These are phyloP conservation scores for Wiebesia pumilae DNA, from an alignment of 1,140 invertebrate species.

Conservation along the genomic window DNA sequence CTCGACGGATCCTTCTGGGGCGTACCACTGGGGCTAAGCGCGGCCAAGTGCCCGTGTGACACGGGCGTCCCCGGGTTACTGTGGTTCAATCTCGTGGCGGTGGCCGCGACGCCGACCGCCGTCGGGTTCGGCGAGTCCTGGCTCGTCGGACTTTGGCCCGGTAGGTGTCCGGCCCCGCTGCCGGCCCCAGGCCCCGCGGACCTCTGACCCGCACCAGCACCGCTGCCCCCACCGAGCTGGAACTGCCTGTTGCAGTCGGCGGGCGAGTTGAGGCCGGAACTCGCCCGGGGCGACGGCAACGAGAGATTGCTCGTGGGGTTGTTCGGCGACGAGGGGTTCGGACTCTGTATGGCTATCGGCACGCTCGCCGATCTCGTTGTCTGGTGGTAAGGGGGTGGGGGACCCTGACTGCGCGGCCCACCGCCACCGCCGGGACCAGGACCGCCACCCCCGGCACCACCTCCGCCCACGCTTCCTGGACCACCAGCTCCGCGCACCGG, in stretches of 20 bases:
- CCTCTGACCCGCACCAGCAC: conserved; percentile 67
- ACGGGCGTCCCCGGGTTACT: conserved; percentile 84
- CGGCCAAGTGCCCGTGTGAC: conserved; percentile 79
- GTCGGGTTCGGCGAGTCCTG: conserved; percentile 76
- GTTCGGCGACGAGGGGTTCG: conserved; percentile 82
- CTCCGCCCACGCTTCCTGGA: conserved; percentile 25
- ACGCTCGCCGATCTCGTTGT: conserved; percentile 89
- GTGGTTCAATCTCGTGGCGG: conserved; percentile 76
- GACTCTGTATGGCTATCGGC: conserved; percentile 85
- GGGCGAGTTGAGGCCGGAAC: conserved; percentile 83
- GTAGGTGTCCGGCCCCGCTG: conserved; percentile 69
- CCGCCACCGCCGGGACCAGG: conserved; percentile 70
- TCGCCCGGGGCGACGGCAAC: conserved; percentile 78
- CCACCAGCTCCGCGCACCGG: conserved; percentile 28
- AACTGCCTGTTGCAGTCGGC: conserved; percentile 77
- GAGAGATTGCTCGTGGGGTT: conserved; percentile 84
- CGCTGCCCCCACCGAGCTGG: conserved; percentile 68
- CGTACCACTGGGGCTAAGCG: conserved; percentile 72
- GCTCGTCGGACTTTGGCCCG: conserved; percentile 81
- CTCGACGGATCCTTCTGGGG: conserved; percentile 69
- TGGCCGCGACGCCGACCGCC: conserved; percentile 64
- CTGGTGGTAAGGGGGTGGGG: conserved; percentile 90
- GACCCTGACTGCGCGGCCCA: conserved; percentile 83
- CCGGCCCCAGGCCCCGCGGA: conserved; percentile 52
- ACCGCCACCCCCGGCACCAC: neutral